Evolutionary conservation across 2,113 vertebrate species (phyloP).

Genomic region (Silurus glanis): DNA sequence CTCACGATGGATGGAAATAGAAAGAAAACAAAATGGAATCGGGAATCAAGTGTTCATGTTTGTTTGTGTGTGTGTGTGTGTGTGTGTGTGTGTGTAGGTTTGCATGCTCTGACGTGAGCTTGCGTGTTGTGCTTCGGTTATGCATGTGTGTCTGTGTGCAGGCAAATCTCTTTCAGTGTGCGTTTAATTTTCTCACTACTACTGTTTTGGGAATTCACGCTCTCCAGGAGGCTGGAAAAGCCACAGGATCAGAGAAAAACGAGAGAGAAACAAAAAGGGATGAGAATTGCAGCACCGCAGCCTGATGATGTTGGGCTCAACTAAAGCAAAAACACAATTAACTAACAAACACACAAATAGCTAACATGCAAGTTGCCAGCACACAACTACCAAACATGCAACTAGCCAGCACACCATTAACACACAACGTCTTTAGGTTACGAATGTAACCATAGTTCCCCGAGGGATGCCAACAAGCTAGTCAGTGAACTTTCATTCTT

Average conservation of each 20-base stretch:
- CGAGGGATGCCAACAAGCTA: not conserved
- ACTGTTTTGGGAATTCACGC: not conserved
- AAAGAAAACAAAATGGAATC: not conserved
- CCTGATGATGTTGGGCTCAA: not conserved
- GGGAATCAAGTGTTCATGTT: not conserved
- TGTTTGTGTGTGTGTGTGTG: not conserved
- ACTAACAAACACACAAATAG: not conserved
- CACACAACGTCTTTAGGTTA: not conserved
- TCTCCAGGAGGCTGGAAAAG: not conserved
- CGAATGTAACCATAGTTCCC: no score
- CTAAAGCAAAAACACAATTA: not conserved
- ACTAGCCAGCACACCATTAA: not conserved
- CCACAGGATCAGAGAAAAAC: constrained; percentile 2
- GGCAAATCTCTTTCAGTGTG: not conserved
- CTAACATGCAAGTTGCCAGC: not conserved
- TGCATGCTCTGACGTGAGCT: not conserved
- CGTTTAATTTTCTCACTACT: not conserved
- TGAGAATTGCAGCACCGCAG: not conserved
- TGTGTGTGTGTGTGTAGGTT: not conserved
- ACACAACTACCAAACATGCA: not conserved
- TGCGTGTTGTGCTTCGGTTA: not conserved
- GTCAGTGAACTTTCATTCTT: not conserved
- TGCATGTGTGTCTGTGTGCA: not conserved
- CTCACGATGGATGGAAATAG: not conserved
- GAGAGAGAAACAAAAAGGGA: not conserved